Evolutionary conservation across 2,113 vertebrate genomes (phyloP), one percentile per base, ranked within the genome.

Genomic region (Oceanodroma tethys): DNA sequence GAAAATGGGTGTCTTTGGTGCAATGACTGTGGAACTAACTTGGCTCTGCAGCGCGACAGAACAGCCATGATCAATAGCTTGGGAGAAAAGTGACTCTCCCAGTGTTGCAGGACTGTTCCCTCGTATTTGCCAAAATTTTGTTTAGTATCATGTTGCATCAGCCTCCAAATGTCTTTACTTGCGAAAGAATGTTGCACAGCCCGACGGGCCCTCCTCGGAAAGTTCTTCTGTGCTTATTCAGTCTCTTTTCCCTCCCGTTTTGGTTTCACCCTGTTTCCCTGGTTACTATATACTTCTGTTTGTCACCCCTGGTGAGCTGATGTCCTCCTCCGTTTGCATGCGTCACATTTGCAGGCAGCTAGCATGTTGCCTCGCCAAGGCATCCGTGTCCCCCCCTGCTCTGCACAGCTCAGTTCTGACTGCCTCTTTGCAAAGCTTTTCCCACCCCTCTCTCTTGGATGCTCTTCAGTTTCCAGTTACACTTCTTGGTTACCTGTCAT

Each of bases 41-140:
- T 93, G 79, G 36, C 93, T 85, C 67, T 76, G 62, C 67, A 65
- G 23, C 0, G 2, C 1, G 2, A 34, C 58, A 83, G 38, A 79
- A 48, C 36, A 85, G 36, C 43, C 81, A 52, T 11, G 43, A 75
- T 76, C 66, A 73, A 56, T 30, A 93, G 58, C 53, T 40, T 83
- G 75, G 53, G 79, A 93, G 62, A 88, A 88, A 88, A 95, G 25
- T 6, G 58, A 68, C 42, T 70, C 50, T 93, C 92, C 74, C 71
- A 32, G 13, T 56, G 59, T 58, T 83, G 23, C 48, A 88, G 76
- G 53, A 70, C 75, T 86, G 58, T 80, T 90, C 58, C 45, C 19
- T 67, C 48, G 11, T 19, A 74, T 86, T 74, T 90, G 86, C 79
- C 72, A 86, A 56, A 65, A 26, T 70, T 92, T 76, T 94, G 13